A percentile compares a stretch with the other conserved stretches of the same genome.
Conservation (phyloP, 2,888 invertebrate species). For the Aradus depressus region DNA sequence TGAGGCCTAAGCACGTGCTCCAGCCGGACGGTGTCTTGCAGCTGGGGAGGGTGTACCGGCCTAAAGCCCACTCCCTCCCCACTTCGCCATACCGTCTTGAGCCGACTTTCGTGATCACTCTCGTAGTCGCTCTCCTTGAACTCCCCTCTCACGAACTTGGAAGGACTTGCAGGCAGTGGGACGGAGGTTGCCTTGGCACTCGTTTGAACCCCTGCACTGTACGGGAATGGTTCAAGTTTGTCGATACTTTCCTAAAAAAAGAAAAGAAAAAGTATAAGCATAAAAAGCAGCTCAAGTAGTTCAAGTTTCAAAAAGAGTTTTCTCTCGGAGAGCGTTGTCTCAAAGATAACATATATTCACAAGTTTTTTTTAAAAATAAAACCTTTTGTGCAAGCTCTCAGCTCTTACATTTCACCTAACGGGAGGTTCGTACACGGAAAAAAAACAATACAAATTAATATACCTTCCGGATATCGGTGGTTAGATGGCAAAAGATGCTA, state of each 20-base stretch:
- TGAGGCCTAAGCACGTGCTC: no score
- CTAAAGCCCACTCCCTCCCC: slow-evolving; percentile 34
- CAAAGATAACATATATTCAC: no score
- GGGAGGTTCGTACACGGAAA: no score
- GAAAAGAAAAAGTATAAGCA: neutral
- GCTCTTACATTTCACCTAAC: no score
- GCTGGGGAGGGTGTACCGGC: slow-evolving; percentile 32
- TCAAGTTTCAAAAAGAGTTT: no score
- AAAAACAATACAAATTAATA: no score
- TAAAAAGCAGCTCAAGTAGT: neutral
- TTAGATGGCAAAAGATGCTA: no score
- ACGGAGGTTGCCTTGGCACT: slow-evolving; percentile 36
- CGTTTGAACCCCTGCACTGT: slow-evolving; percentile 37
- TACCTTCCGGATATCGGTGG: no score
- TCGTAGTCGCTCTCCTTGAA: slow-evolving; percentile 59
- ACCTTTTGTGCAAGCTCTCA: no score
- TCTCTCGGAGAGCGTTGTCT: no score
- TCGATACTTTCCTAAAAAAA: slow-evolving; percentile 9
- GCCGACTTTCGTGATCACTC: slow-evolving; percentile 55
- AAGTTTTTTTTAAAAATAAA: no score
- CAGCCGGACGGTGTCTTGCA: slow-evolving; percentile 38
- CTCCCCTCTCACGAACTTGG: slow-evolving; percentile 53
- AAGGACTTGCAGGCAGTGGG: slow-evolving; percentile 48
- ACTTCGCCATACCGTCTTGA: slow-evolving; percentile 50
- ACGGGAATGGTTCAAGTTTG: slow-evolving; percentile 39